Conservation (phyloP, 92 coral and sea anemone species). For the Epizoanthus ramosus region DNA sequence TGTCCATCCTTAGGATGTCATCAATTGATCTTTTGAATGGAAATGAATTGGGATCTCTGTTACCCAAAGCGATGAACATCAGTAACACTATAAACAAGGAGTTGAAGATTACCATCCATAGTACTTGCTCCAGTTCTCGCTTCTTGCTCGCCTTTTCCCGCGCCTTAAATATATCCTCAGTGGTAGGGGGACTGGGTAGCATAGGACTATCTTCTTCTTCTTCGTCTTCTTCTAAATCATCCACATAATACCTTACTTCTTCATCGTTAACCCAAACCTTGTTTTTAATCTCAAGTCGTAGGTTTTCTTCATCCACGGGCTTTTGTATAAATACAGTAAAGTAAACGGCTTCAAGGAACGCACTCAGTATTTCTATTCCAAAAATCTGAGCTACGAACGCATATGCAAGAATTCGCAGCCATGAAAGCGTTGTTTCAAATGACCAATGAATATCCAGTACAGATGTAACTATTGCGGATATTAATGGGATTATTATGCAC, state of each 20-base stretch:
- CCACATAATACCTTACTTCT: constrained; percentile 55
- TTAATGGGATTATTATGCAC: constrained; percentile 50
- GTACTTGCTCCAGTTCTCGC: constrained; percentile 69
- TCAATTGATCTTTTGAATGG: constrained; percentile 52
- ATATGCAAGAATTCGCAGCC: constrained; percentile 53
- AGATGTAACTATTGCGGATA: constrained; percentile 30
- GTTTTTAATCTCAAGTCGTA: constrained; percentile 50
- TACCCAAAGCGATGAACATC: constrained; percentile 62
- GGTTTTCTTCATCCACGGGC: constrained; percentile 64
- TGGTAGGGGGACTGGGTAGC: constrained; percentile 66
- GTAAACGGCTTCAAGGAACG: constrained; percentile 53
- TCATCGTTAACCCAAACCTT: constrained; percentile 70
- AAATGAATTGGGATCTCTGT: constrained; percentile 60
- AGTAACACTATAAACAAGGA: constrained; percentile 55
- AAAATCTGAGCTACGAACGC: constrained; percentile 47
- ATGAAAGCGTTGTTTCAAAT: constrained; percentile 38
- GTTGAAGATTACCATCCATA: constrained; percentile 64
- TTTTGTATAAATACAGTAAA: constrained; percentile 50
- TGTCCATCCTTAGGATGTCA: constrained; percentile 52
- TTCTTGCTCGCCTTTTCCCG: constrained; percentile 66
- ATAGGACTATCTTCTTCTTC: constrained; percentile 49
- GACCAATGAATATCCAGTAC: constrained; percentile 56
- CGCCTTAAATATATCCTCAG: constrained; percentile 50
- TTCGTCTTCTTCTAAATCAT: constrained; percentile 37
- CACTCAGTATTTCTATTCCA: constrained; percentile 47